Conservation (phyloP, 2,888 invertebrate genomes). For the Pristionchus mayeri region DNA sequence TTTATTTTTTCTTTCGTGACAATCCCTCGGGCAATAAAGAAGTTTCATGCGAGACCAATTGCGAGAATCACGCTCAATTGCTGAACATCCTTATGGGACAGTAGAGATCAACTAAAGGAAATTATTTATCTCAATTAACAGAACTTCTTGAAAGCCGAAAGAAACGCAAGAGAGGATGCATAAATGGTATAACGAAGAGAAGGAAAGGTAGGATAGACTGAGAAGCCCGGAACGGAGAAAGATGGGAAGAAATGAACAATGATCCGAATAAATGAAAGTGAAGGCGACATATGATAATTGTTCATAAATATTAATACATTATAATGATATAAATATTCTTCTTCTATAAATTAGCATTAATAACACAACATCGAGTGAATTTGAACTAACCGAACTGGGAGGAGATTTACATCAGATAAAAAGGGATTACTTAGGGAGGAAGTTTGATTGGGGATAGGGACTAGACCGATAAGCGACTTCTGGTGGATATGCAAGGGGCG, state of each 20-base stretch:
- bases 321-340: conserved; percentile 16
- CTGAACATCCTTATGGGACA: too few species aligned
- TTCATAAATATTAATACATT: background rate
- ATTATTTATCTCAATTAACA: conserved; percentile 8
- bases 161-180: background rate
- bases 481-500: conserved; percentile 5
- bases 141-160: background rate
- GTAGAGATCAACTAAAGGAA: background rate
- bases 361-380: conserved; percentile 41
- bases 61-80: too few species aligned
- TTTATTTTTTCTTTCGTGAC: too few species aligned
- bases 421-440: background rate
- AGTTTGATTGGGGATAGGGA: background rate
- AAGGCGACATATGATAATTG: conserved; percentile 24
- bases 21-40: too few species aligned
- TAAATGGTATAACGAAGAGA: background rate
- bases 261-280: conserved; percentile 9
- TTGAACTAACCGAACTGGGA: conserved; percentile 21
- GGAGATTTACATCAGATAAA: conserved; percentile 8
- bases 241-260: background rate
- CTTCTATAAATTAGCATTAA: conserved; percentile 23
- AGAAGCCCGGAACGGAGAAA: conserved; percentile 23
- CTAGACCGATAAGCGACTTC: background rate
- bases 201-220: conserved; percentile 4
- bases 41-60: too few species aligned